Base-by-base conservation (phyloP, 2,888 invertebrate species). In the Thera britannica region DNA sequence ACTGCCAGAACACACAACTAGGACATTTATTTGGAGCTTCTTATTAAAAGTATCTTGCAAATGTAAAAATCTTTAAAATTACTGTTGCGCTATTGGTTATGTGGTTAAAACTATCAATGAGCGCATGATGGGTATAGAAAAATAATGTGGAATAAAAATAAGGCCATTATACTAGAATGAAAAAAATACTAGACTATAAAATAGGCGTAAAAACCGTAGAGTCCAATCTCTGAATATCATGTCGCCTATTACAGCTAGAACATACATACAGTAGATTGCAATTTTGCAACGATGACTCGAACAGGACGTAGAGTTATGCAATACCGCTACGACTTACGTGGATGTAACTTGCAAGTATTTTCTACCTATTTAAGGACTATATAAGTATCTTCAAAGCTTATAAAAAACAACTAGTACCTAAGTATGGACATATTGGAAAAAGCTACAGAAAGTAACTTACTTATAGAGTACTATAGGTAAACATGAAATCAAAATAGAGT, bases 301-400 rank as follows among this genome's bases (percentile, higher is more conserved):
- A 52, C 66, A 71, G 72, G 71, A 68, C 70, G 67, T 68, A 64
- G 58, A 71, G 72, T 72, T 73, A 75, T 68, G 73, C 56, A 75
- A 71, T 72, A 70, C 72, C 72, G 72, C 72, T 73, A 73, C 61
- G 35, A 55, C 60, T 23, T 36, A 49, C 57, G 56, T 59, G 61
- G 65, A 49, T 64, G 67, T 34, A 58, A 62, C 67, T 71, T 36
- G 62, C 58, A 70, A 67, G 65, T 65, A 65, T 71, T 69, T 66
- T 62, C 65, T 59, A 58, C 55, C 51, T 58, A 62, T 59, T 12
- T 62, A 59, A 2, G 57, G 56, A 46, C 35, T 59, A 62, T 62
- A 62, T 34, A 54, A 44, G 61, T 54, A 55, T 34, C 5, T 49
- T 52, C 60, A 60, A 41, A 52, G 55, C 55, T 23, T 41, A 44